A percentile compares a stretch with the other conserved stretches of the same genome.
phyloP scores from a whole-genome alignment of 2,888 invertebrate species.

The Thymelicus sylvestris region DNA sequence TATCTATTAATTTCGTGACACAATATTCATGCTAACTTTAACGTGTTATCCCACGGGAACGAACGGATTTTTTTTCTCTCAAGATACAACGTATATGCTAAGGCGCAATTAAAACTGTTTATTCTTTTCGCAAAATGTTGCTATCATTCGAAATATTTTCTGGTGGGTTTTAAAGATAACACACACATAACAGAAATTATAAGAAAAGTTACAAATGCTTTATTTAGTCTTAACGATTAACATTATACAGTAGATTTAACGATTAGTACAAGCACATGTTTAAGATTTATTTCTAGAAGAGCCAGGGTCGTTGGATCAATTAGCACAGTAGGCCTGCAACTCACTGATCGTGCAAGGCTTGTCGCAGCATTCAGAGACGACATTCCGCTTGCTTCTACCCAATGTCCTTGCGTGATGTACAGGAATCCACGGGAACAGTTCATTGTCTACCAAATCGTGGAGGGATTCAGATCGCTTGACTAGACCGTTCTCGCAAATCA shows the following conservation, averaged over 20 bases:
- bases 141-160: no score
- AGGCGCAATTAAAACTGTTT: no score
- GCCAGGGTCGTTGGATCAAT: neutral
- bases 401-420: slow-evolving; percentile 45
- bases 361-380: slow-evolving; percentile 56
- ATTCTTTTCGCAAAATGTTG: no score
- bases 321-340: slow-evolving; percentile 50
- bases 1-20: no score
- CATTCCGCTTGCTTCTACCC: slow-evolving; percentile 51
- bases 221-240: no score
- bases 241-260: neutral
- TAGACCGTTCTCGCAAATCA: slow-evolving; percentile 41
- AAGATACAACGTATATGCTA: no score
- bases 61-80: no score
- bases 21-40: no score
- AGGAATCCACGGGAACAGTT: slow-evolving; percentile 47
- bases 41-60: no score
- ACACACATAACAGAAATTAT: no score
- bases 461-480: slow-evolving; percentile 39
- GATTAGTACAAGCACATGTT: neutral
- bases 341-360: slow-evolving; percentile 53
- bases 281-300: neutral
- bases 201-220: no score
- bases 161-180: no score
- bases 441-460: neutral